Evolutionary conservation across 2,888 invertebrate genomes (phyloP).

Genomic region (Oscheius onirici): DNA sequence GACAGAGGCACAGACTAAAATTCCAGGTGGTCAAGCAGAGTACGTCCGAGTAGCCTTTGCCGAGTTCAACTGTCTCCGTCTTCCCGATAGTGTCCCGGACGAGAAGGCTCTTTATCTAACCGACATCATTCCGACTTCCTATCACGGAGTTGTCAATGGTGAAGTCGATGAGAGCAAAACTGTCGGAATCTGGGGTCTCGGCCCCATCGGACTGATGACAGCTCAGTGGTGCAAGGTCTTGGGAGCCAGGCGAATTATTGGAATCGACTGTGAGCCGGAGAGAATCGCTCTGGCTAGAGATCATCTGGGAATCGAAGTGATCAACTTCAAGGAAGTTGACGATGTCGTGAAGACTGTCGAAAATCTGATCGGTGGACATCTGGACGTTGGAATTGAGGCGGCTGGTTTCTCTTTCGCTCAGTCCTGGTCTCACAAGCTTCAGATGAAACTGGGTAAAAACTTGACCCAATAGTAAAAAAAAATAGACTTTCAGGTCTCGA

Average conservation of each 20-base stretch:
- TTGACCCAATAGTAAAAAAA: too few species aligned
- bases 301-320: constrained; percentile 29
- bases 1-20: too few species aligned
- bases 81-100: constrained; percentile 41
- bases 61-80: constrained; percentile 35
- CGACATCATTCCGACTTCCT: constrained; percentile 38
- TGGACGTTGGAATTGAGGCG: too few species aligned
- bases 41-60: constrained; percentile 44
- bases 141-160: constrained; percentile 33
- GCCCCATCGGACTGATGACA: constrained; percentile 39
- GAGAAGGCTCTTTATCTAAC: constrained; percentile 39
- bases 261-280: constrained; percentile 38
- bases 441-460: too few species aligned
- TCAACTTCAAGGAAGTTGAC: constrained; percentile 34
- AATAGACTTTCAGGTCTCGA: too few species aligned
- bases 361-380: too few species aligned
- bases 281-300: constrained; percentile 29
- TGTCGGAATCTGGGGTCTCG: constrained; percentile 39
- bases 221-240: constrained; percentile 39
- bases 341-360: background rate
- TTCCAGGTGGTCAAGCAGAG: constrained; percentile 39
- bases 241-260: constrained; percentile 35
- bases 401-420: too few species aligned
- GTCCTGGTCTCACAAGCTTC: too few species aligned
- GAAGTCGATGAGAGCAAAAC: constrained; percentile 31